Base-by-base conservation (phyloP, 2,113 vertebrate genomes). In the Cacatua alba region DNA sequence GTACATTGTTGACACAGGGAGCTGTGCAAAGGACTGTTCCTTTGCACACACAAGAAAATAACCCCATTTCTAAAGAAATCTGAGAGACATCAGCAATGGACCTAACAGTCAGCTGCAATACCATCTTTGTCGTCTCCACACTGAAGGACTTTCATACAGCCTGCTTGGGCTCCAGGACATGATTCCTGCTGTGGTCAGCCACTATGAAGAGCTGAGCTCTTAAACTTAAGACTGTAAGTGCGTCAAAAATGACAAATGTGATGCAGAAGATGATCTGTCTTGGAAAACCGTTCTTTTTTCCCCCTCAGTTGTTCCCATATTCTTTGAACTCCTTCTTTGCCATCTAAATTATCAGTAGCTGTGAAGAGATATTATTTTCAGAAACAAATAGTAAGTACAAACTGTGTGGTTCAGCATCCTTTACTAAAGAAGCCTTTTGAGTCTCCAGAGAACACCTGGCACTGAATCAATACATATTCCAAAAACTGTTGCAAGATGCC, bases 1-100 rank as follows among this genome's bases (percentile, higher is more conserved):
- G 11, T 10, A 52, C 15, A 10, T 9, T n/a, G 6, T 39, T 72
- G 20, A 29, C 10, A n/a, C 31, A 52, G 13, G 20, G 13, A 78
- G 13, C 17, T 81, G 13, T 55, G n/a, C 15, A 43, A 63, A 69
- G 11, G 51, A 33, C 17, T 41, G 11, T 19, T 65, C 11, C 8
- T 84, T 55, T 65, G 7, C 17, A 35, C 8, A 5, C 1, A 2
- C 4, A 9, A 67, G 65, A 37, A 80, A 64, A 31, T 1, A 7
- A 60, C 4, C 2, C 1, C 1, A 17, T 59, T 64, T 53, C 21
- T 62, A 28, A 51, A 52, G 79, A 65, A 63, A 8, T 0, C 0
- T 29, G 16, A 75, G 33, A 4, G 13, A 49, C 2, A 1, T 17
- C 41, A 59, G 4, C 31, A 25, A 14, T 29, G 11, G 25, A 55